phyloP scores from a whole-genome alignment of 1,140 invertebrate species.

The Bacillus rossius region DNA sequence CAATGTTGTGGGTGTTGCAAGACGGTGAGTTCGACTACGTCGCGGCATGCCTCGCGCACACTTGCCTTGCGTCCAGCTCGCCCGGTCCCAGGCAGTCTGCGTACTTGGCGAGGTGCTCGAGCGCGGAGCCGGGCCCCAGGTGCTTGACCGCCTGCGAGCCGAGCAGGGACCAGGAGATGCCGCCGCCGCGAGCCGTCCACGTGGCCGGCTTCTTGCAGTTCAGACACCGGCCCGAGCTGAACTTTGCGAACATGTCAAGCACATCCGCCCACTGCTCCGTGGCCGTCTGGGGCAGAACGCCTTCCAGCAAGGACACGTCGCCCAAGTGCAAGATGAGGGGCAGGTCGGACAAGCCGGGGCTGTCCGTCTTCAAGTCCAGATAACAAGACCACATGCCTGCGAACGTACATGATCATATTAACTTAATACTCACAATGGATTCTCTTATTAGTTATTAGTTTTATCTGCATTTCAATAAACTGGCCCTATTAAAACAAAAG shows the following conservation, averaged over 20 bases:
- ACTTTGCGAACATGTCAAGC: constrained; percentile 19
- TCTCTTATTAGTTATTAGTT: too few species aligned
- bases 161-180: constrained; percentile 4
- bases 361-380: neutral
- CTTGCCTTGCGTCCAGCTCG: constrained; percentile 35
- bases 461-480: too few species aligned
- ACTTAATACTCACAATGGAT: too few species aligned
- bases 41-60: too few species aligned
- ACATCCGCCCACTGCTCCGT: constrained; percentile 10
- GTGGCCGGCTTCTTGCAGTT: neutral
- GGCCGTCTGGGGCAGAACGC: neutral
- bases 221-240: constrained; percentile 4
- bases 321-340: constrained; percentile 18
- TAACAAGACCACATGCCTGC: neutral
- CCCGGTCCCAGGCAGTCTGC: constrained; percentile 30
- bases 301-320: neutral
- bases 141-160: constrained; percentile 19
- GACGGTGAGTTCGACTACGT: too few species aligned
- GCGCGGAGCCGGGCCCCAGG: constrained; percentile 31
- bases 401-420: too few species aligned
- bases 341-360: neutral
- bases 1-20: too few species aligned
- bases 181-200: neutral
- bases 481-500: too few species aligned
- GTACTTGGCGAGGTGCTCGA: constrained; percentile 34